These are phyloP conservation scores for Silurus lanzhouensis DNA, from an alignment of 2,797 vertebrate genomes.

Conservation along the genomic window DNA sequence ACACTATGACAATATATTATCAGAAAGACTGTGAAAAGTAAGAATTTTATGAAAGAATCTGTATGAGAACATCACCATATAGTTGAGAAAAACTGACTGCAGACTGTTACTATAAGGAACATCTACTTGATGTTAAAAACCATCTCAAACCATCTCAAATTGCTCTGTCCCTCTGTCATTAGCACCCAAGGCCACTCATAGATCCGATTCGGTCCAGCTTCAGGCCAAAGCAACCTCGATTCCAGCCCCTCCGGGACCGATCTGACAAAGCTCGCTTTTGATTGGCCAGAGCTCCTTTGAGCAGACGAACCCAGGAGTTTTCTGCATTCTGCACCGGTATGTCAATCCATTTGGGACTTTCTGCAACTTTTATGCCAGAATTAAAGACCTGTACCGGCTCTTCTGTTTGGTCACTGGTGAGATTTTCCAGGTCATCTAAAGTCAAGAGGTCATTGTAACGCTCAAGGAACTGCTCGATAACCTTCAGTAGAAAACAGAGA, in stretches of 20 bases:
- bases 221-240: slow-evolving; percentile 84
- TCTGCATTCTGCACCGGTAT: slow-evolving; percentile 64
- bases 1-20: slow-evolving; percentile 39
- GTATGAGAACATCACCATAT: slow-evolving; percentile 38
- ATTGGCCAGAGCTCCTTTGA: slow-evolving; percentile 75
- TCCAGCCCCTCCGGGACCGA: slow-evolving; percentile 77
- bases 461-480: slow-evolving; percentile 78
- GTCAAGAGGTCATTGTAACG: slow-evolving; percentile 80
- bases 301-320: slow-evolving; percentile 77
- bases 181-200: slow-evolving; percentile 87
- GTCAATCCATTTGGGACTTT: slow-evolving; percentile 75
- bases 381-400: slow-evolving; percentile 69
- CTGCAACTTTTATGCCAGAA: slow-evolving; percentile 67
- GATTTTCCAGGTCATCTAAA: slow-evolving; percentile 78
- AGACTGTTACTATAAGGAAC: slow-evolving; percentile 33
- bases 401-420: slow-evolving; percentile 71
- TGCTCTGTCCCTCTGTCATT: slow-evolving; percentile 59
- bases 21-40: not conserved
- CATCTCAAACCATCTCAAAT: slow-evolving; percentile 46
- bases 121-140: slow-evolving; percentile 50
- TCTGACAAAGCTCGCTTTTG: slow-evolving; percentile 80
- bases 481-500: slow-evolving; percentile 59
- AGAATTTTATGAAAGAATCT: slow-evolving; percentile 29
- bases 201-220: slow-evolving; percentile 87
- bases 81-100: slow-evolving; percentile 9